Evolutionary conservation across 2,113 vertebrate species (phyloP).

Genomic region (Thermophis baileyi): DNA sequence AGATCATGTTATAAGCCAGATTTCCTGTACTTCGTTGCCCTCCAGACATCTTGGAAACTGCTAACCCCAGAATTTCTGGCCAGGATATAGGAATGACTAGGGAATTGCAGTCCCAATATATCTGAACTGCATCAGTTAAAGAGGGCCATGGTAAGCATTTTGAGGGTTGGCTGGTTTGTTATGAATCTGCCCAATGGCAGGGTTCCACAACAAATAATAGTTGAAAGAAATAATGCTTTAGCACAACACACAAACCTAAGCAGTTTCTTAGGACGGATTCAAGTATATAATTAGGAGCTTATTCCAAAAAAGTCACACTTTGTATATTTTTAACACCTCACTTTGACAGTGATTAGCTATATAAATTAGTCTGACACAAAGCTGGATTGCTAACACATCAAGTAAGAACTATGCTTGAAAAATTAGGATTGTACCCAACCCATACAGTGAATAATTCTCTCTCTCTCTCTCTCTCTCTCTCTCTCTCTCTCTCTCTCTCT

Average conservation of each 20-base stretch:
- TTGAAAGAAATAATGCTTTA: neutral
- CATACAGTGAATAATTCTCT: neutral
- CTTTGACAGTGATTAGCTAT: neutral
- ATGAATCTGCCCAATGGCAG: neutral
- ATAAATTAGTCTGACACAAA: neutral
- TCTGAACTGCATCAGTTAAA: neutral
- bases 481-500: too few relatives aligned
- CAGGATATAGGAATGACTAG: neutral
- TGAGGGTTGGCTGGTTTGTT: neutral
- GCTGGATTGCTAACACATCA: neutral
- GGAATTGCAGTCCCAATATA: neutral
- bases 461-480: too few relatives aligned
- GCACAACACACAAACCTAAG: neutral
- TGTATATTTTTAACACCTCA: neutral
- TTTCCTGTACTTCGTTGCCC: neutral
- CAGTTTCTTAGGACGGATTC: neutral
- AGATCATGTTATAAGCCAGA: neutral
- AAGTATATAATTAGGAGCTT: neutral
- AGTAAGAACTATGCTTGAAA: neutral
- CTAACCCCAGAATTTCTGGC: neutral
- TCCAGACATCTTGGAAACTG: neutral
- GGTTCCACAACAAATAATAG: neutral
- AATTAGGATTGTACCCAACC: neutral
- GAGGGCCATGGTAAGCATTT: neutral
- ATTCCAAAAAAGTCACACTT: neutral